Percentiles rank a stretch among this genome's conserved stretches.
Evolutionary conservation across 1,140 invertebrate species (phyloP).

Genomic region (Camponotus pennsylvanicus): DNA sequence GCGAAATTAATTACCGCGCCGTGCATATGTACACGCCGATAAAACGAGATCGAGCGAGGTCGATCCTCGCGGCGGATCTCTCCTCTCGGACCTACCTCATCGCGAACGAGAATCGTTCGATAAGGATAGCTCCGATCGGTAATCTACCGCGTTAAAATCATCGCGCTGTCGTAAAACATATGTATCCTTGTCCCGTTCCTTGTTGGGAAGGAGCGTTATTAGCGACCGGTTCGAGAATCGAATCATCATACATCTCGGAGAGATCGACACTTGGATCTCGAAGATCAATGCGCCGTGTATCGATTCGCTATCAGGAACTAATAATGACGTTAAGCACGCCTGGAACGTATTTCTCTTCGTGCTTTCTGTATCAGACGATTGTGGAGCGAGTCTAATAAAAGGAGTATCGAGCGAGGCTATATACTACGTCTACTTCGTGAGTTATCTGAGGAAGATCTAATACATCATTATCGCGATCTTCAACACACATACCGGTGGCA

Average conservation of each 20-base stretch:
- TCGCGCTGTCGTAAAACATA: conserved; percentile 31
- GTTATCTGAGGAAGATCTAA: background rate
- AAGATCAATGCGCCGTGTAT: conserved; percentile 10
- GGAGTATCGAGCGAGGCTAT: background rate
- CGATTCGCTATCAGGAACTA: conserved; percentile 39
- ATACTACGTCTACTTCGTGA: background rate
- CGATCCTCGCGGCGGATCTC: conserved; percentile 18
- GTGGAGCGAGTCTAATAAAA: background rate
- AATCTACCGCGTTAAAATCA: background rate
- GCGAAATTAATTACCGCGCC: conserved; percentile 68
- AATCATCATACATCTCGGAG: background rate
- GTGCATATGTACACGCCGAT: conserved; percentile 36
- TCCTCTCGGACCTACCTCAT: conserved; percentile 40
- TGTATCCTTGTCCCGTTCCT: background rate
- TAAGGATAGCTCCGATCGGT: conserved; percentile 34
- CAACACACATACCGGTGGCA: background rate
- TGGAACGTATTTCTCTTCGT: background rate
- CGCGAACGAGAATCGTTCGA: conserved; percentile 1
- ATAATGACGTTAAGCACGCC: conserved; percentile 34
- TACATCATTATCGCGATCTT: conserved; percentile 4
- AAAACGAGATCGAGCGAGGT: conserved; percentile 58
- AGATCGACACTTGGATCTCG: conserved; percentile 9
- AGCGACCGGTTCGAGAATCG: conserved; percentile 11
- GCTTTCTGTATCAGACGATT: background rate
- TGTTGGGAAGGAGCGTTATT: conserved; percentile 23